Evolutionary conservation across 1,140 invertebrate species (phyloP).

Genomic region (Phthorimaea operculella): DNA sequence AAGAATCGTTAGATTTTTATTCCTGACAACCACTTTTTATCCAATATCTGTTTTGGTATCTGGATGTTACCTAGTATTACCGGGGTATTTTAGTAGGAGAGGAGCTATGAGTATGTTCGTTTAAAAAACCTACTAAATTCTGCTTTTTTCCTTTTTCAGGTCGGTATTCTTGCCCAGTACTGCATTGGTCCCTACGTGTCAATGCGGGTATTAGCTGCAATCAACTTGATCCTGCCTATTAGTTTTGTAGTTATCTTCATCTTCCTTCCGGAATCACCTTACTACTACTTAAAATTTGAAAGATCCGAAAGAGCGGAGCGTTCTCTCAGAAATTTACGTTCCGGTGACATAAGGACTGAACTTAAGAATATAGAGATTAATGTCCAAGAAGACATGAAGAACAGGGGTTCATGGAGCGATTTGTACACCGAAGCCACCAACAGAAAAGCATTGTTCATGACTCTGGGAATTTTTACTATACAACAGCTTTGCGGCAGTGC

Average conservation of each 20-base stretch:
- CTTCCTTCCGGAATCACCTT: slow-evolving; percentile 72
- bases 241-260: slow-evolving; percentile 67
- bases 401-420: slow-evolving; percentile 68
- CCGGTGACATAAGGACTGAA: slow-evolving; percentile 71
- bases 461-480: slow-evolving; percentile 73
- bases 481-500: slow-evolving; percentile 82
- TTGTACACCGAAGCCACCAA: slow-evolving; percentile 72
- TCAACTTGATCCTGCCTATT: slow-evolving; percentile 70
- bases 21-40: too few relatives aligned
- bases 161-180: slow-evolving; percentile 78
- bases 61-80: too few relatives aligned
- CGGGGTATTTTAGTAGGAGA: too few relatives aligned
- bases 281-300: slow-evolving; percentile 68
- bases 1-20: too few relatives aligned
- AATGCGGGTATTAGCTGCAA: slow-evolving; percentile 67
- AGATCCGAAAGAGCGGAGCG: slow-evolving; percentile 63
- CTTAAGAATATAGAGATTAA: slow-evolving; percentile 72
- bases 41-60: too few relatives aligned
- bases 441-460: slow-evolving; percentile 72
- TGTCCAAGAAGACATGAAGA: slow-evolving; percentile 68
- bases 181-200: slow-evolving; percentile 72
- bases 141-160: slow-evolving; percentile 44
- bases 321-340: slow-evolving; percentile 65
- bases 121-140: not conserved
- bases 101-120: too few relatives aligned